phyloP scores from a whole-genome alignment of 2,113 vertebrate genomes.

The Phalacrocorax carbo region DNA sequence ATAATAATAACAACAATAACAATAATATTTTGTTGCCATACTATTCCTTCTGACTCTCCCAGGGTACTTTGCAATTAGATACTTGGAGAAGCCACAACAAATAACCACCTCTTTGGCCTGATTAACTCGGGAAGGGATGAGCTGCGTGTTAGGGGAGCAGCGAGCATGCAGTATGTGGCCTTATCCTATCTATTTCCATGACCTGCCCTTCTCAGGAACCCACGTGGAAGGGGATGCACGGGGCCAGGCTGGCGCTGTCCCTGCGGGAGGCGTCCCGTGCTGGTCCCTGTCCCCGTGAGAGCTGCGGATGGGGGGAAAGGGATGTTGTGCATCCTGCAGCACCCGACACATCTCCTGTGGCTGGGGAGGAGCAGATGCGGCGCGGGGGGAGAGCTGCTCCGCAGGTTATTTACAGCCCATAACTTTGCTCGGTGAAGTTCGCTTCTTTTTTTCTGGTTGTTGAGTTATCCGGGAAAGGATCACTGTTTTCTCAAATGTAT shows the following conservation, averaged over 20 bases:
- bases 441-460: not conserved
- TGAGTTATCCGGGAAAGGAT: slow-evolving; percentile 44
- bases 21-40: not conserved
- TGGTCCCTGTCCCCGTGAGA: not conserved
- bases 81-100: not conserved
- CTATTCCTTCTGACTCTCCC: not conserved
- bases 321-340: not conserved
- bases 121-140: not conserved
- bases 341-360: not conserved
- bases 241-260: fast-evolving
- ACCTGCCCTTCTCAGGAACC: not conserved
- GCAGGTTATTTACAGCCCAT: not conserved
- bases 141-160: not conserved
- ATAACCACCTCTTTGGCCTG: not conserved
- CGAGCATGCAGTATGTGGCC: fast-evolving
- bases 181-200: not conserved
- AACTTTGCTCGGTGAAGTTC: not conserved
- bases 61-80: slow-evolving; percentile 1
- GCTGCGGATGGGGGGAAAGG: not conserved
- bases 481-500: slow-evolving; percentile 61
- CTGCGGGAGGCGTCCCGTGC: fast-evolving
- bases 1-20: not conserved
- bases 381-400: not conserved
- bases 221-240: fast-evolving
- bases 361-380: not conserved